Conservation (phyloP, 2,797 vertebrate genomes). For the Oryzias sinensis region DNA sequence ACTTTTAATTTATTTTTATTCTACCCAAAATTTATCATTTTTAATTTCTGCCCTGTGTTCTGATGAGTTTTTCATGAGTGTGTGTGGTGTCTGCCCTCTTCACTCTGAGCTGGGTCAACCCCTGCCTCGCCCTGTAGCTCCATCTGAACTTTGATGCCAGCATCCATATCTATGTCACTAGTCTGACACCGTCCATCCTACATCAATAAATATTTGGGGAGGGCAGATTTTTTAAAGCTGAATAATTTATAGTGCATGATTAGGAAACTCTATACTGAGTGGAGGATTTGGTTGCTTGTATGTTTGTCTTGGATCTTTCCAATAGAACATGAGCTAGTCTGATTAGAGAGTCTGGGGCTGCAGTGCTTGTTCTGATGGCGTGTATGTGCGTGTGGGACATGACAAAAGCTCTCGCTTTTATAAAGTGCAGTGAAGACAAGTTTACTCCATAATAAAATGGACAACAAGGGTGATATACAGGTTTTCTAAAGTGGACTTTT, state of each 20-base stretch:
- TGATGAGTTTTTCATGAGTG: slow-evolving; percentile 48
- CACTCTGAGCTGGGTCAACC: slow-evolving; percentile 60
- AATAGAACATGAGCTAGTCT: slow-evolving; percentile 76
- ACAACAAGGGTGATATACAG: no score
- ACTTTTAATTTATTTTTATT: no score
- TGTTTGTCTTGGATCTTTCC: slow-evolving; percentile 79
- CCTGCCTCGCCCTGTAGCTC: slow-evolving; percentile 51
- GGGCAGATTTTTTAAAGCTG: slow-evolving; percentile 82
- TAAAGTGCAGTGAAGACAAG: no score
- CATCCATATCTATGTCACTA: slow-evolving; percentile 81
- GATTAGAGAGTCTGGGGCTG: slow-evolving; percentile 62
- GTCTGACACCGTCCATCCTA: slow-evolving; percentile 76
- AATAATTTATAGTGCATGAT: slow-evolving; percentile 89
- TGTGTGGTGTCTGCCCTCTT: slow-evolving; percentile 57
- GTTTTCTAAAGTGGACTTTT: no score
- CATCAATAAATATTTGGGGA: slow-evolving; percentile 90
- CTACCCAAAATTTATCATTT: slow-evolving; percentile 67
- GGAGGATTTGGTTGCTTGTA: slow-evolving; percentile 79
- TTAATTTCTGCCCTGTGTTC: slow-evolving; percentile 50
- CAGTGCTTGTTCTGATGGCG: slow-evolving; percentile 26
- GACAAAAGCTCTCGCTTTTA: no score
- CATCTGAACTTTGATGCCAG: slow-evolving; percentile 75
- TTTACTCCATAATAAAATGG: no score
- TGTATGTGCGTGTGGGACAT: slow-evolving; percentile 19
- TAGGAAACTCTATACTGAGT: slow-evolving; percentile 84